A percentile compares a stretch with the other conserved stretches of the same genome.
These are phyloP conservation scores for Drosophila picticornis DNA, from an alignment of 2,888 invertebrate genomes.

Conservation along the genomic window DNA sequence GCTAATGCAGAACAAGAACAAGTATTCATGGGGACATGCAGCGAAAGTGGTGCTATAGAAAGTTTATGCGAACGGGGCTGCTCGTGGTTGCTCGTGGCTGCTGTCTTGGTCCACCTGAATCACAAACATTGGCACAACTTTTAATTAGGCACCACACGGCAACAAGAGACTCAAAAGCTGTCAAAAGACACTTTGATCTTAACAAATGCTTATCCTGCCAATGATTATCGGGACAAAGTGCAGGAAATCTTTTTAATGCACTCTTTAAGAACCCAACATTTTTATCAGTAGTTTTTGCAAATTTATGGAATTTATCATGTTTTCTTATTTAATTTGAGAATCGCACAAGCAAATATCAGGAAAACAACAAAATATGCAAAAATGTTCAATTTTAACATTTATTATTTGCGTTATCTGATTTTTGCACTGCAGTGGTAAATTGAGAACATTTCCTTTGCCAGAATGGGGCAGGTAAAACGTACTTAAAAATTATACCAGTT, in stretches of 20 bases:
- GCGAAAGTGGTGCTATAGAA: conserved; percentile 80
- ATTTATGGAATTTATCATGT: too few relatives aligned
- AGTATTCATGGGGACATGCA: conserved; percentile 56
- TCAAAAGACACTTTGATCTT: conserved; percentile 11
- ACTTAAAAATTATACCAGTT: neutral
- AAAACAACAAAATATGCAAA: neutral
- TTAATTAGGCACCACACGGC: conserved; percentile 61
- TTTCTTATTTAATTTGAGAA: neutral
- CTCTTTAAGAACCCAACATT: neutral
- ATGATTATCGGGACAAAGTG: conserved; percentile 38
- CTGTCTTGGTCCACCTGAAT: conserved; percentile 17
- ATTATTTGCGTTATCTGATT: neutral
- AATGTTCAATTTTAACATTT: neutral
- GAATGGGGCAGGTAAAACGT: neutral
- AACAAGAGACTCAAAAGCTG: conserved; percentile 28
- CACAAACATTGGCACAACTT: conserved; percentile 43
- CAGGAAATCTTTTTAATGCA: neutral
- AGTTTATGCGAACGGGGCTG: conserved; percentile 54
- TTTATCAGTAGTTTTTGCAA: conserved; percentile 9
- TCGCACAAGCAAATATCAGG: neutral
- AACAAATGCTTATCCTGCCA: conserved; percentile 38
- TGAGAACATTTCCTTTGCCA: neutral
- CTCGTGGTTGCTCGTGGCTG: conserved; percentile 12
- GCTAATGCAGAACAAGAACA: conserved; percentile 75
- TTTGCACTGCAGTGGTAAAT: neutral